Base-by-base conservation (phyloP, 2,888 invertebrate genomes). In the Idaea dimidiata region DNA sequence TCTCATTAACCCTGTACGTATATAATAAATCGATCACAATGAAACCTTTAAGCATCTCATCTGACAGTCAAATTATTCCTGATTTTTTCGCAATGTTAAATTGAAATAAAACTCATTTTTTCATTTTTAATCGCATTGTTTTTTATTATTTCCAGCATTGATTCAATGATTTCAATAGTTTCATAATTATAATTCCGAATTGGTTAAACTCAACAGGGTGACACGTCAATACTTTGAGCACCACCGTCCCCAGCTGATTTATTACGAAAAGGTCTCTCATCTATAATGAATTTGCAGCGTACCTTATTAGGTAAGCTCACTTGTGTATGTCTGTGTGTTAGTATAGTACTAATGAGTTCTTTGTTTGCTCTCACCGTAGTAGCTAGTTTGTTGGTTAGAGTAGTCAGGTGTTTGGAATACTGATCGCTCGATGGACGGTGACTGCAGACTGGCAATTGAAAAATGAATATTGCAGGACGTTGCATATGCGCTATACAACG, bases 261-360 rank as follows among this genome's bases (percentile, higher is more conserved):
- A 83, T 79, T 72, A 74, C 72, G 71, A 70, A 70, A 74, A 71
- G 71, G 71, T 70, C 69, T 66, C 73, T 71, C 69, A 66, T 66
- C 66, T 65, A 81, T 83, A 87, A 86, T 87, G 87, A 85, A 86
- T 87, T 85, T 78, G 81, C 84, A 80, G 74, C 77, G 75, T 75
- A 74, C 87, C 89, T 86, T 86, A 85, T 87, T 88, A 83, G 86
- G 86, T 73, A 71, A 78, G 71, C 68, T 69, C 69, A 58, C 68
- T 70, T 73, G 69, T 75, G 79, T 80, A 10, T 43, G 43, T 14
- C 18, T 17, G 79, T 83, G 79, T 68, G 82, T 76, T 78, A 77
- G 81, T 83, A 77, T 78, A 77, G 81, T 83, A 77, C 71, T 73
- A 77, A 72, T 70, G 62, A 56, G 66, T 77, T 77, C 76, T 82